Evolutionary conservation across 2,113 vertebrate species (phyloP).

Genomic region (Rhinolophus sinicus): DNA sequence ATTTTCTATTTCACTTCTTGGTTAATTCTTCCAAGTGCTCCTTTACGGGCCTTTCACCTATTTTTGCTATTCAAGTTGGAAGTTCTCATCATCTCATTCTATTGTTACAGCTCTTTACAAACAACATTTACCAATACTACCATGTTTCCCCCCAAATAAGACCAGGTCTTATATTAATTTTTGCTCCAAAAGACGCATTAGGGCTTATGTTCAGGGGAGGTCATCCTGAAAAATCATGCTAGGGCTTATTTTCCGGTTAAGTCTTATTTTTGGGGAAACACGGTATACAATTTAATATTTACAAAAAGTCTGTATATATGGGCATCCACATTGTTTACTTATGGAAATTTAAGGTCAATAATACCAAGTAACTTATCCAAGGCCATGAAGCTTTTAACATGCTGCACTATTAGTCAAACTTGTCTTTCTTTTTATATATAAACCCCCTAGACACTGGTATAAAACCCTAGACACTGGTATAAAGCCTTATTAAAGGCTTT

Average conservation of each 20-base stretch:
- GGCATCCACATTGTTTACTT: background rate
- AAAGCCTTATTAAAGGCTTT: background rate
- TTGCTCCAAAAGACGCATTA: no score
- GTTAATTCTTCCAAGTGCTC: constrained; percentile 28
- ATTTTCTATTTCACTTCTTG: constrained; percentile 44
- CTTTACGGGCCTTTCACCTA: background rate
- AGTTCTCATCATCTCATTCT: constrained; percentile 2
- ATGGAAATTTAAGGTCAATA: constrained; percentile 21
- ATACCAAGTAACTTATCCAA: constrained; percentile 22
- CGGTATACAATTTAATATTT: background rate
- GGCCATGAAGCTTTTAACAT: constrained; percentile 12
- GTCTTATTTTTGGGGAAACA: no score
- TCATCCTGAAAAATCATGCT: no score
- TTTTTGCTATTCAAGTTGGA: constrained; percentile 2
- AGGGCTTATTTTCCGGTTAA: no score
- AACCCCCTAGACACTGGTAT: background rate
- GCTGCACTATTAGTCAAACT: constrained; percentile 16
- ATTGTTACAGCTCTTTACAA: constrained; percentile 24
- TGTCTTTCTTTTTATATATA: constrained; percentile 3
- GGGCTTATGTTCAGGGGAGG: no score
- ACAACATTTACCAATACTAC: background rate
- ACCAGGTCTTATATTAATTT: no score
- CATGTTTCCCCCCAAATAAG: no score
- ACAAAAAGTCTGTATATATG: background rate
- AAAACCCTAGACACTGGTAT: background rate